phyloP scores from a whole-genome alignment of 2,113 vertebrate species.

The Phyllopteryx taeniolatus region DNA sequence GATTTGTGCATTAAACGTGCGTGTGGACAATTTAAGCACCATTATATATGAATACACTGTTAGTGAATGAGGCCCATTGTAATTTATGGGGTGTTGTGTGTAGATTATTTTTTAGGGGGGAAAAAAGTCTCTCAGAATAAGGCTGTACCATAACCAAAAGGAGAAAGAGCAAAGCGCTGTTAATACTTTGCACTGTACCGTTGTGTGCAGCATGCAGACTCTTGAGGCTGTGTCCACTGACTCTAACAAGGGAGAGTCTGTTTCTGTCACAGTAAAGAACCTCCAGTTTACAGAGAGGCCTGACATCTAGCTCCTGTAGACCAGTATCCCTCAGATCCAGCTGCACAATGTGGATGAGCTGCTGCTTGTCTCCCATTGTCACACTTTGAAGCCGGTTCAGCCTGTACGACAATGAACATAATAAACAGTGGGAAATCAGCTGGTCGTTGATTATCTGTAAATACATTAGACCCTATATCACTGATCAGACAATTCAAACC shows the following conservation, averaged over 20 bases:
- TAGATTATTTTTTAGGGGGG: neutral
- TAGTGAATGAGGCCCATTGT: too few species aligned
- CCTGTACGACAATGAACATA: slow-evolving; percentile 52
- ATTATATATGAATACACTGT: too few species aligned
- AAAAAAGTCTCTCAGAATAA: neutral
- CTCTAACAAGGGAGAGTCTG: slow-evolving; percentile 75
- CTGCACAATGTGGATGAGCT: slow-evolving; percentile 85
- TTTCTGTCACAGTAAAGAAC: slow-evolving; percentile 95
- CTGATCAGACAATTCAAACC: too few species aligned
- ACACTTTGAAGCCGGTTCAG: slow-evolving; percentile 81
- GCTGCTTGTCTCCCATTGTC: slow-evolving; percentile 73
- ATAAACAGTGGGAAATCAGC: neutral
- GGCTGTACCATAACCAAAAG: too few species aligned
- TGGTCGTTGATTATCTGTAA: neutral
- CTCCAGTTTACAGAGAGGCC: slow-evolving; percentile 82
- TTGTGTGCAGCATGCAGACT: slow-evolving; percentile 86
- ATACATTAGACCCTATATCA: neutral
- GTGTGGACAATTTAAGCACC: too few species aligned
- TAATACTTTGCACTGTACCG: slow-evolving; percentile 64
- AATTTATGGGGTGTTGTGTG: neutral
- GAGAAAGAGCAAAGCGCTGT: neutral
- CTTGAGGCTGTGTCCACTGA: slow-evolving; percentile 84
- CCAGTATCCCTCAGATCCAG: slow-evolving; percentile 90
- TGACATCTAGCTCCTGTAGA: slow-evolving; percentile 82
- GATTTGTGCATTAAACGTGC: too few species aligned